These are phyloP conservation scores for Erynnis tages DNA, from an alignment of 2,888 invertebrate genomes.

Conservation along the genomic window DNA sequence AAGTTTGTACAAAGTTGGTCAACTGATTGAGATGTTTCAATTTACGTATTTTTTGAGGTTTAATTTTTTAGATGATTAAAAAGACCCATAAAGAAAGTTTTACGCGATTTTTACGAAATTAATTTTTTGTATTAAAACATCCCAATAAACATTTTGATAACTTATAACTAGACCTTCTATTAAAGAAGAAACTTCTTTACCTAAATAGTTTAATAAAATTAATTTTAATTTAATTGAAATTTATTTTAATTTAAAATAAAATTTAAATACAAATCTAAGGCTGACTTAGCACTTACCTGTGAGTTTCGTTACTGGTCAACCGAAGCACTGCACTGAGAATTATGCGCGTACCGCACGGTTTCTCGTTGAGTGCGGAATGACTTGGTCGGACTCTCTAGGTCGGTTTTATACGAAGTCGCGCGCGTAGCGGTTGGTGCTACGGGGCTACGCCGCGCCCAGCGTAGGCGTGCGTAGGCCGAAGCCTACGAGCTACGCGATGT, in stretches of 20 bases:
- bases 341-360: constrained; percentile 57
- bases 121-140: too few relatives aligned
- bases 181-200: too few relatives aligned
- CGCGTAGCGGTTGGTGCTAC: constrained; percentile 63
- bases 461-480: constrained; percentile 73
- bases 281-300: constrained; percentile 55
- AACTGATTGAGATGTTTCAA: neutral
- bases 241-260: neutral
- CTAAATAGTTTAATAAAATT: too few relatives aligned
- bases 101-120: too few relatives aligned
- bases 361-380: constrained; percentile 60
- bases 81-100: too few relatives aligned
- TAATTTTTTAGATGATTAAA: neutral
- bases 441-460: constrained; percentile 59
- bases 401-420: constrained; percentile 55
- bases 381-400: constrained; percentile 40
- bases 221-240: too few relatives aligned
- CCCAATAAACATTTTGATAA: too few relatives aligned
- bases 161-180: too few relatives aligned
- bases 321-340: constrained; percentile 43
- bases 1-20: neutral
- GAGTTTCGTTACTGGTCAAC: constrained; percentile 50
- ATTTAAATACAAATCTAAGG: neutral
- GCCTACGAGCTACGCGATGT: constrained; percentile 43
- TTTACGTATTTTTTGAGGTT: neutral